Evolutionary conservation across 2,797 vertebrate species (phyloP).

Genomic region (Crypturellus tataupa): DNA sequence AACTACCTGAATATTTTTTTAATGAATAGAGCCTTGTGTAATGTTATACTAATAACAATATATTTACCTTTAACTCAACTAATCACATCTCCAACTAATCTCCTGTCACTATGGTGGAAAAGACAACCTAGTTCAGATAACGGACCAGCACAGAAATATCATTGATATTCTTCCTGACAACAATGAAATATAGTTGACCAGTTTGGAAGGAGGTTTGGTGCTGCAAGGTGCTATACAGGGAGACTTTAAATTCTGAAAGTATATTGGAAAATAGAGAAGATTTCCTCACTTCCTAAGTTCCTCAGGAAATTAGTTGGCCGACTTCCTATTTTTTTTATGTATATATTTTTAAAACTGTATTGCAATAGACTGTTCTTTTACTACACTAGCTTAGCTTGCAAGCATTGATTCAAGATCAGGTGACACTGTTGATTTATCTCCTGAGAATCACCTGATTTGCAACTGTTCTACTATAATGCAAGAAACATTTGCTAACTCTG

Average conservation of each 20-base stretch:
- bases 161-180: background rate
- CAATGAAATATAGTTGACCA: conserved; percentile 9
- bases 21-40: background rate
- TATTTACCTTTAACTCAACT: background rate
- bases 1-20: background rate
- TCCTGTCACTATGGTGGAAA: background rate
- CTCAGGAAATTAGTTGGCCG: conserved; percentile 58
- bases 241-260: conserved; percentile 28
- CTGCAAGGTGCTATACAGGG: background rate
- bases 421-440: background rate
- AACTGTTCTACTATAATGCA: background rate
- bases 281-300: conserved; percentile 42
- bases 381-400: background rate
- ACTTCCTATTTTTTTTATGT: conserved; percentile 24
- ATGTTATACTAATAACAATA: background rate
- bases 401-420: background rate
- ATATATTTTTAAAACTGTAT: conserved; percentile 1
- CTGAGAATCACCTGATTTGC: background rate
- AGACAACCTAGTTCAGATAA: background rate
- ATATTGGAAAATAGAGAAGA: conserved; percentile 24
- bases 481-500: background rate
- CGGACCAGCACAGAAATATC: background rate
- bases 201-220: background rate
- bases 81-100: conserved; percentile 3
- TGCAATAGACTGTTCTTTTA: conserved; percentile 12